Evolutionary conservation across 2,113 vertebrate species (phyloP).

Genomic region (Salvelinus sp.): DNA sequence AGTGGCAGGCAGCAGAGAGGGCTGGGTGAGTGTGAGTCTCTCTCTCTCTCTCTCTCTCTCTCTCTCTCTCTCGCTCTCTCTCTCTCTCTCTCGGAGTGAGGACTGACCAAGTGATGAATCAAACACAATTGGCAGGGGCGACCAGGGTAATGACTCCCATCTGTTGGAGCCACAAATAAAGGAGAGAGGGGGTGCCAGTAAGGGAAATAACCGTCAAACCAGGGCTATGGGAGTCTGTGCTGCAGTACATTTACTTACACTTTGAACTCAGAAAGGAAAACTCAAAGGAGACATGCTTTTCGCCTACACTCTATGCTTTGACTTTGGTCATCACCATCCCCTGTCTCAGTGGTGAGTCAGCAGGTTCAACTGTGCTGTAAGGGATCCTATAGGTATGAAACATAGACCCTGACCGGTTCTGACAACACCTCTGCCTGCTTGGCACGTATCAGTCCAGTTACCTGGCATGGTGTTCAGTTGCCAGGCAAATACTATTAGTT

Average conservation of each 20-base stretch:
- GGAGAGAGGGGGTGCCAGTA: neutral
- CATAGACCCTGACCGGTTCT: slow-evolving; percentile 24
- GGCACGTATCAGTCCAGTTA: slow-evolving; percentile 29
- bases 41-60: neutral
- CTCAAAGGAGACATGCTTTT: slow-evolving; percentile 46
- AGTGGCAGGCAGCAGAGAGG: slow-evolving; percentile 10
- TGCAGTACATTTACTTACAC: neutral
- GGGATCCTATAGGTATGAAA: slow-evolving; percentile 29
- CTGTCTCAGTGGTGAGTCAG: slow-evolving; percentile 11
- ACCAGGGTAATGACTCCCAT: slow-evolving; percentile 36
- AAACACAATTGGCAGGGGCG: slow-evolving; percentile 19
- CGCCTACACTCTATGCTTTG: slow-evolving; percentile 76
- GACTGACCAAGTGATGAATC: slow-evolving; percentile 33
- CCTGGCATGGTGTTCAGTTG: slow-evolving; percentile 29
- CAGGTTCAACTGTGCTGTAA: slow-evolving; percentile 19
- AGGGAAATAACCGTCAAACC: neutral
- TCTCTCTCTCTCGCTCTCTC: neutral
- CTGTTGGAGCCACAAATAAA: slow-evolving; percentile 7
- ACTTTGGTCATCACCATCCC: neutral
- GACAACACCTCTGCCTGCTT: slow-evolving; percentile 30
- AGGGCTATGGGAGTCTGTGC: neutral
- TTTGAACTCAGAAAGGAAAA: too few species aligned
- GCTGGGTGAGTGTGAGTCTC: neutral
- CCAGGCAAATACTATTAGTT: slow-evolving; percentile 5
- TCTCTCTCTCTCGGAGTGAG: neutral